Percentiles rank a stretch among this genome's conserved stretches.
These are phyloP conservation scores for Danio albolineatus DNA, from an alignment of 2,797 vertebrate genomes.

Conservation along the genomic window DNA sequence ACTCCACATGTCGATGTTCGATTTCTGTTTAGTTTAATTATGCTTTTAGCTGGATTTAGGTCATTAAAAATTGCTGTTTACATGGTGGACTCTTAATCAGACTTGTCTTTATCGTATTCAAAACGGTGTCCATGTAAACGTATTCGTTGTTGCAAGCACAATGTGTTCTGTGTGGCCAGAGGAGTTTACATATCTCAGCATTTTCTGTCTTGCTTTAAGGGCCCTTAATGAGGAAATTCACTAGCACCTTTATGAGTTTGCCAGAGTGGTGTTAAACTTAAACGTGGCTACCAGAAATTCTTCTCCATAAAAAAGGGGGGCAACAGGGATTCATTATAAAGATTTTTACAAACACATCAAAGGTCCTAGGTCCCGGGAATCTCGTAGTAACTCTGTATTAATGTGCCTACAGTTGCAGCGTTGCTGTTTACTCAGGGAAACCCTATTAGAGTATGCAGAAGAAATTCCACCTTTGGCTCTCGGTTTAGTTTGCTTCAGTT, in stretches of 20 bases:
- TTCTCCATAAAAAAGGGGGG: slow-evolving; percentile 23
- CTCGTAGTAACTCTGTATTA: slow-evolving; percentile 68
- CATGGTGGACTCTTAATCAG: no score
- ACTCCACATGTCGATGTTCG: no score
- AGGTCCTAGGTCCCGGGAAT: slow-evolving; percentile 43
- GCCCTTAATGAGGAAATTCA: slow-evolving; percentile 48
- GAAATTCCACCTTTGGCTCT: slow-evolving; percentile 73
- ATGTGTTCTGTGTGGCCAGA: not conserved
- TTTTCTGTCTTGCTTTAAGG: slow-evolving; percentile 45
- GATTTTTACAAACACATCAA: slow-evolving; percentile 66
- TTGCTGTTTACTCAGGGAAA: slow-evolving; percentile 89
- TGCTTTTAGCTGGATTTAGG: no score
- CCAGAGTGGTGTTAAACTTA: slow-evolving; percentile 47
- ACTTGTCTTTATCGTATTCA: no score
- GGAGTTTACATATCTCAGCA: slow-evolving; percentile 12
- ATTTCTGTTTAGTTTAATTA: no score
- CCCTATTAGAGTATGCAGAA: slow-evolving; percentile 80
- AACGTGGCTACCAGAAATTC: slow-evolving; percentile 38
- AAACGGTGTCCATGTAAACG: no score
- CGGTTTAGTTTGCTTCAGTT: slow-evolving; percentile 77
- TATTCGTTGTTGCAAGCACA: not conserved
- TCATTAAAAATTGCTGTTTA: no score
- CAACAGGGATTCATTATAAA: slow-evolving; percentile 22
- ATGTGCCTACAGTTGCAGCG: slow-evolving; percentile 74
- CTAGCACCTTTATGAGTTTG: slow-evolving; percentile 62